Evolutionary conservation across 1,140 invertebrate genomes (phyloP), one percentile per base, ranked within the genome.

Genomic region (Steinernema khuongi): DNA sequence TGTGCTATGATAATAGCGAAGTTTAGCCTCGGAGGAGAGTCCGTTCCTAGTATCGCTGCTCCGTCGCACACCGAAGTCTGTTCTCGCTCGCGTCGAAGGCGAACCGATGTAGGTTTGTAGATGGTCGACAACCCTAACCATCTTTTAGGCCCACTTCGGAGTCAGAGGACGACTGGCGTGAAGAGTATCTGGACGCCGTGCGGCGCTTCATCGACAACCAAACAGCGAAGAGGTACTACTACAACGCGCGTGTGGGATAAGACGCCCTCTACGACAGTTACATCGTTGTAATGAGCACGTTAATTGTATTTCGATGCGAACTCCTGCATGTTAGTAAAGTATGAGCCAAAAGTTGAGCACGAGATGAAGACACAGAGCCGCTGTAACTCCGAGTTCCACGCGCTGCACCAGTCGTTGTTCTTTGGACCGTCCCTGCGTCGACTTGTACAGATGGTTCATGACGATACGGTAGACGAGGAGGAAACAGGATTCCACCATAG

Each of bases 191-290:
- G 4, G 26, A 26, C 50, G 50, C 50, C 50, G 22, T 60, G 7
- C 50, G 50, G 26, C 50, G 50, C 50, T 60, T 60, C 50, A 60
- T 60, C 7, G 50, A 60, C 19, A 60, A 60, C 50, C 50, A 60
- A 22, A 22, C 50, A 14, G 50, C 50, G 14, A 60, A 60, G 19
- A 14, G 50, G 22, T 60, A 60, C 50, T 60, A 60, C 50, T 60
- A 60, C 50, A 60, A 60, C 50, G 50, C 50, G 4, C 50, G 50
- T 17, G 50, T 60, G 50, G 50, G 50, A 11, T 60, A 60, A 60
- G 22, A 41, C 14, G 11, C 7, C 4, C 19, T 7, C 14, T 60
- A 60, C 19, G 22, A 60, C 50, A n/a, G 36, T 41, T 41, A 41
- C 36, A 41, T 41, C n/a, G 36, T 41, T 41, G 36, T 41, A 41